phyloP scores from a whole-genome alignment of 2,113 vertebrate genomes.

The Tor tambroides region DNA sequence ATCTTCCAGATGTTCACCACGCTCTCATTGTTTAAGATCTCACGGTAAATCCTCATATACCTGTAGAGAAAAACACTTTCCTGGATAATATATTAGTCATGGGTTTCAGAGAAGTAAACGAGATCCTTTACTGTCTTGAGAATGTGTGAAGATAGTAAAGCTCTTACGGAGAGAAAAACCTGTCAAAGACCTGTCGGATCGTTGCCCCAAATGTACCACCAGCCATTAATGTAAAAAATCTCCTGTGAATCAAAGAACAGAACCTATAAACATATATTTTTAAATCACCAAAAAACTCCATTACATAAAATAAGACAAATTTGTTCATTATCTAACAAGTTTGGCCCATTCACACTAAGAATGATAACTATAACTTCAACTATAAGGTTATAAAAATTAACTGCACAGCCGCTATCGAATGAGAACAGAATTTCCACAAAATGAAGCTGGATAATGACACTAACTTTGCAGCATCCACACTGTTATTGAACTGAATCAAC shows the following conservation, averaged over 20 bases:
- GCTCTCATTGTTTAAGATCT: neutral
- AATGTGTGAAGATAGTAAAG: neutral
- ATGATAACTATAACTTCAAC: neutral
- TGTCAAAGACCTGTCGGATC: neutral
- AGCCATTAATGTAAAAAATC: neutral
- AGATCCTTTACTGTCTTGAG: neutral
- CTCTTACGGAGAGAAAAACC: neutral
- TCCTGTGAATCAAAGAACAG: neutral
- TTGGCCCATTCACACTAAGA: neutral
- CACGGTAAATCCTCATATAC: neutral
- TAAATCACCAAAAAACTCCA: neutral
- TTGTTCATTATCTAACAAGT: neutral
- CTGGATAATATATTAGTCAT: neutral
- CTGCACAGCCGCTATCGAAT: too few relatives aligned
- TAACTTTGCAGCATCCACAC: too few relatives aligned
- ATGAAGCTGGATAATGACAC: too few relatives aligned
- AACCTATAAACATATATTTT: neutral
- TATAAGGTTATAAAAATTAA: neutral
- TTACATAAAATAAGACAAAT: neutral
- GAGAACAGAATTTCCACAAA: too few relatives aligned
- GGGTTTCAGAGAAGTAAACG: neutral
- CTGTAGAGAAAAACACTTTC: constrained; percentile 1
- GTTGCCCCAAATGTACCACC: neutral
- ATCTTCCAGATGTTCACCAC: neutral
- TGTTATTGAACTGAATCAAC: too few relatives aligned